Conservation (phyloP, 1,140 invertebrate species). For the Zaprionus vittiger region DNA sequence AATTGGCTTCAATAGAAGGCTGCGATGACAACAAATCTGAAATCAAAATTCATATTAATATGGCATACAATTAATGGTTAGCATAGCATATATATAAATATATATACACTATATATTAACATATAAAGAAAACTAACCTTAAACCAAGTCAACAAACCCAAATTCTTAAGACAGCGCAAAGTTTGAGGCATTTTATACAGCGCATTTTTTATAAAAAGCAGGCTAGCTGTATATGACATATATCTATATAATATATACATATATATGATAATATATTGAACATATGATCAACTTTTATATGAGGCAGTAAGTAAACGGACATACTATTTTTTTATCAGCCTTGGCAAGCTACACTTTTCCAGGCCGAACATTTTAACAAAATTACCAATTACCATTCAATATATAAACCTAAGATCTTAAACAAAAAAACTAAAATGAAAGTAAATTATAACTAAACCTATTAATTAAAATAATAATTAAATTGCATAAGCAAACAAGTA, state of each 20-base stretch:
- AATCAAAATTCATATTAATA: constrained; percentile 79
- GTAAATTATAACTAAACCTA: constrained; percentile 42
- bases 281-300: constrained; percentile 76
- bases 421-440: constrained; percentile 27
- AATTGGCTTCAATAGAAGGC: constrained; percentile 79
- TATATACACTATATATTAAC: constrained; percentile 43
- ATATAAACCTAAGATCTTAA: constrained; percentile 18
- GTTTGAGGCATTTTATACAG: constrained; percentile 74
- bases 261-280: constrained; percentile 64
- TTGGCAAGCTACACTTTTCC: constrained; percentile 73
- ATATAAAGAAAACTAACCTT: constrained; percentile 55
- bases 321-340: constrained; percentile 79
- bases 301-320: constrained; percentile 77
- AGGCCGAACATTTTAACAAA: constrained; percentile 74
- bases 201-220: constrained; percentile 77
- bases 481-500: constrained; percentile 15
- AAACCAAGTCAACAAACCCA: constrained; percentile 54
- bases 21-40: constrained; percentile 77
- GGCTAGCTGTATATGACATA: constrained; percentile 73
- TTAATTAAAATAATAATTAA: constrained; percentile 34
- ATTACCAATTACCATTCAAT: constrained; percentile 60
- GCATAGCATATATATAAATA: constrained; percentile 49
- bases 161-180: constrained; percentile 53
- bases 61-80: constrained; percentile 59
- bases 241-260: constrained; percentile 62